These are phyloP conservation scores for Pelobates fuscus DNA, from an alignment of 2,113 vertebrate genomes.

Conservation along the genomic window DNA sequence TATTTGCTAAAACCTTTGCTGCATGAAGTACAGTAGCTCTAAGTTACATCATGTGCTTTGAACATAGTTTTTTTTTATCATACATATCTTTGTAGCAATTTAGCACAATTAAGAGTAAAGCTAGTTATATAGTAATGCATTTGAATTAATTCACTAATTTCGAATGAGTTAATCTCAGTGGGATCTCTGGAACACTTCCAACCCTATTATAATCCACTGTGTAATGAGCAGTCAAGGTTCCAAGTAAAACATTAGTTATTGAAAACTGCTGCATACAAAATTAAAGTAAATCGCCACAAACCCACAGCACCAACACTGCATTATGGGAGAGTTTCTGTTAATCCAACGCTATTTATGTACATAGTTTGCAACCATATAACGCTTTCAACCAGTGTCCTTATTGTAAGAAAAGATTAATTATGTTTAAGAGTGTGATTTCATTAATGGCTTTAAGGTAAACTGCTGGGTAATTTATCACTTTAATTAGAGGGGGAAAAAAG, in stretches of 20 bases:
- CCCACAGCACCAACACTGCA: background rate
- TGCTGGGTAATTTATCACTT: conserved; percentile 37
- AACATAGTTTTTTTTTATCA: no score
- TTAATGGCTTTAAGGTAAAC: conserved; percentile 42
- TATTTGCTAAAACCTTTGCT: no score
- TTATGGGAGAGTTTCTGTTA: conserved; percentile 1
- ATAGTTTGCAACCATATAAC: conserved; percentile 1
- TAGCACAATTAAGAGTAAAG: background rate
- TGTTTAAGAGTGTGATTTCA: conserved; percentile 10
- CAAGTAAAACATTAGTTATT: background rate
- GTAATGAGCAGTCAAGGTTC: background rate
- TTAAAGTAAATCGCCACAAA: background rate
- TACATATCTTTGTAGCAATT: no score
- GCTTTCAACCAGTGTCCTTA: conserved; percentile 7
- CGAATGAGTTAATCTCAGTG: background rate
- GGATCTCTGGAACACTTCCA: background rate
- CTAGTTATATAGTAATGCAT: background rate
- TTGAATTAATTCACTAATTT: background rate
- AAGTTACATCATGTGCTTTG: no score
- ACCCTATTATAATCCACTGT: background rate
- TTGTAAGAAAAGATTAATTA: conserved; percentile 36
- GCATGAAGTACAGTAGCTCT: no score
- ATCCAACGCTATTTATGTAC: background rate
- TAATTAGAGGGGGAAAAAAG: conserved; percentile 12
- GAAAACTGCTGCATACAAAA: background rate